phyloP scores from a whole-genome alignment of 2,113 vertebrate genomes.

The Corythornis madagascariensis region DNA sequence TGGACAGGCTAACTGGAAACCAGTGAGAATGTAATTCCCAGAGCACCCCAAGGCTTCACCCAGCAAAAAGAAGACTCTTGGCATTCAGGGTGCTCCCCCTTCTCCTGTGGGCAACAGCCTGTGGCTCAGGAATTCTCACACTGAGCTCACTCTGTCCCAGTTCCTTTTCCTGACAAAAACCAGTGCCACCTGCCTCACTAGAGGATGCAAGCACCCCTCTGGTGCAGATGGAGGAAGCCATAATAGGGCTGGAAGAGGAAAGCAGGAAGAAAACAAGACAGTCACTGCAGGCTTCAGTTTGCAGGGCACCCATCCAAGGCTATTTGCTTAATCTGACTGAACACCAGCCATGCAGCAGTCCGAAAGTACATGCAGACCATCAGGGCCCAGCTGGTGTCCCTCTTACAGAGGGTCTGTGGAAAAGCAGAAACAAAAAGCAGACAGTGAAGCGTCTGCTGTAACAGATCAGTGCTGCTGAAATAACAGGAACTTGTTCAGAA shows the following conservation, averaged over 20 bases:
- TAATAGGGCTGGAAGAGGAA: background rate
- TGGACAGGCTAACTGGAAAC: background rate
- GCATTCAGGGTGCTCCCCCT: background rate
- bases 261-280: background rate
- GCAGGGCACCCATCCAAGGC: background rate
- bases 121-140: background rate
- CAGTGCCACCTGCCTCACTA: background rate
- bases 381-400: background rate
- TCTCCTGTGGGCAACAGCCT: background rate
- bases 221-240: background rate
- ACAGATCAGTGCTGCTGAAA: background rate
- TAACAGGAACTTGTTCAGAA: background rate
- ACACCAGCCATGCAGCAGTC: background rate
- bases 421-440: slow-evolving; percentile 3
- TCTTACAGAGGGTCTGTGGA: background rate
- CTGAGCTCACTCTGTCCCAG: background rate
- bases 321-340: background rate
- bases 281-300: background rate
- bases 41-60: background rate
- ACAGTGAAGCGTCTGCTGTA: background rate
- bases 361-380: background rate
- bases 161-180: background rate
- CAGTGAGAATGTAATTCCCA: background rate
- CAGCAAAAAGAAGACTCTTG: background rate
- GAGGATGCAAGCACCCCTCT: background rate